Evolutionary conservation across 2,888 invertebrate genomes (phyloP), one percentile per base, ranked within the genome.

Genomic region (Alentia gelatinosa): DNA sequence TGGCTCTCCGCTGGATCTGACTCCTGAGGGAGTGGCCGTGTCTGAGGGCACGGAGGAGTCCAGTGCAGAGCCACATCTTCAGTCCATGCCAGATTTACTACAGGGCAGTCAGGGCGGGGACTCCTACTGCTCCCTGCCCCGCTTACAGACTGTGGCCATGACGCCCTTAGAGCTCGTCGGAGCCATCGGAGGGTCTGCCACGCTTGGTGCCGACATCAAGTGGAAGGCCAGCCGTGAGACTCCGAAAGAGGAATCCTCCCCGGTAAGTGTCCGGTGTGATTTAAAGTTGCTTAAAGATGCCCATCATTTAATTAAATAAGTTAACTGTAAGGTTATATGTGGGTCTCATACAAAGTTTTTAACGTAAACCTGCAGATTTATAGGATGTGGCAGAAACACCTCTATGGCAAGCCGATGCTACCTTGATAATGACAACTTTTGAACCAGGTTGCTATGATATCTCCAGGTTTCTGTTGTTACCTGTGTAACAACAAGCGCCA

Each of bases 191-290:
- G 89, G 90, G 91, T 90, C 93, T 86, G 91, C 68, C 89, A 91
- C 90, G 90, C 47, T 86, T 1, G 86, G 86, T 1, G 4, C 86
- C 12, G 86, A 86, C 47, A 86, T 86, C 30, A 91, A 92, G 91
- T 84, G 91, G 84, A 90, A 92, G 92, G 91, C 92, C 92, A 91
- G 92, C 92, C 92, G 91, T 88, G 89, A 93, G 91, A 89, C 93
- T 74, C 83, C 93, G 79, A 93, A 94, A 88, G 92, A 92, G 86
- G 93, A 94, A 89, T 92, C 92, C 90, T 93, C 92, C 90, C 93
- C 92, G 93, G 94, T 94, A 94, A 94, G 94, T n/a, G n/a, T n/a
- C n/a, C n/a, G n/a, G n/a, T n/a, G n/a, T n/a, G n/a, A n/a, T n/a
- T n/a, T n/a, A n/a, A n/a, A n/a, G n/a, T n/a, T n/a, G n/a, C n/a